Percentiles rank a stretch among this genome's conserved stretches.
These are phyloP conservation scores for Agonopterix subpropinquella DNA, from an alignment of 2,888 invertebrate genomes.

Conservation along the genomic window DNA sequence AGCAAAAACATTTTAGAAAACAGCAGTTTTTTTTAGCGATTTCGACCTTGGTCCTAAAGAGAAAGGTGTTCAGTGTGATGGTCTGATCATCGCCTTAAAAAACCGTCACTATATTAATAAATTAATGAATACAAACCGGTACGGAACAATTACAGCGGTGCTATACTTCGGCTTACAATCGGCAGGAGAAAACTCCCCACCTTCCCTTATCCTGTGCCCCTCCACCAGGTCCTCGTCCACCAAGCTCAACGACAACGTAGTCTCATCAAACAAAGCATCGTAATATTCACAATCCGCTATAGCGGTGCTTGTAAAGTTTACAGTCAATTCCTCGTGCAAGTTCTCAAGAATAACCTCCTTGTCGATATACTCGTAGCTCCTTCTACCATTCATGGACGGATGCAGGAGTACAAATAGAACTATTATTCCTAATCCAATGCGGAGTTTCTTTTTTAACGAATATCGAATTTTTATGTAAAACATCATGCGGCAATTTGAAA, in stretches of 20 bases:
- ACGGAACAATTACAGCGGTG: slow-evolving; percentile 90
- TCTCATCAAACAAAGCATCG: slow-evolving; percentile 48
- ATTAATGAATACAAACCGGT: slow-evolving; percentile 47
- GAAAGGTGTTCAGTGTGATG: no score
- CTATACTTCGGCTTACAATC: slow-evolving; percentile 75
- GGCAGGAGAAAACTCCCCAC: slow-evolving; percentile 56
- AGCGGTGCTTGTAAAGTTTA: slow-evolving; percentile 62
- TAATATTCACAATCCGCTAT: slow-evolving; percentile 52
- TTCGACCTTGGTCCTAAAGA: no score
- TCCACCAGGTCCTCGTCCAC: slow-evolving; percentile 52
- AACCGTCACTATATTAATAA: no score
- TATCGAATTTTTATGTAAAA: no score
- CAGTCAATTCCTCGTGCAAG: slow-evolving; percentile 48
- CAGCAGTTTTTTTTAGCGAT: no score
- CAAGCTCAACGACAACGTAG: slow-evolving; percentile 39
- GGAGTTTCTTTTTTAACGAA: slow-evolving; percentile 43
- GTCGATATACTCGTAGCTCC: slow-evolving; percentile 61
- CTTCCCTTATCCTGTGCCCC: slow-evolving; percentile 51
- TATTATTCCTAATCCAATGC: slow-evolving; percentile 26
- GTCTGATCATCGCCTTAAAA: no score
- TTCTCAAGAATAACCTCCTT: slow-evolving; percentile 53
- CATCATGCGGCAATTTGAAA: no score
- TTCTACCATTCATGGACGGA: slow-evolving; percentile 39
- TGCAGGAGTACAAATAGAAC: slow-evolving; percentile 43
- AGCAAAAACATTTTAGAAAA: no score